phyloP scores from a whole-genome alignment of 1,140 invertebrate genomes.

The Euborellia annulipes region DNA sequence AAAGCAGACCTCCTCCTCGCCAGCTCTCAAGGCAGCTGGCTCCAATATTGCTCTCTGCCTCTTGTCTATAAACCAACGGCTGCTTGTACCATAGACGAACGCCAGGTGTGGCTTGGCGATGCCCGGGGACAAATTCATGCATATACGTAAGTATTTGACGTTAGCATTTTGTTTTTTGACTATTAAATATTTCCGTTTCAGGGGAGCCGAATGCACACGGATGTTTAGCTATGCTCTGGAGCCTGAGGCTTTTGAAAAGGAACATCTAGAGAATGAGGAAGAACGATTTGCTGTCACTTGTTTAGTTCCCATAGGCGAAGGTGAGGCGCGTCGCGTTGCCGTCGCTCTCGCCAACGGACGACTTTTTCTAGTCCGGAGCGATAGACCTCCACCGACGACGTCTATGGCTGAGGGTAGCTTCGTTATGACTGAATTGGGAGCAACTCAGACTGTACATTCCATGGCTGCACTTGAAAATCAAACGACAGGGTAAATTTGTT shows the following conservation, averaged over 20 bases:
- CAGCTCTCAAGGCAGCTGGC: slow-evolving; percentile 34
- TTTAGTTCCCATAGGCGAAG: slow-evolving; percentile 45
- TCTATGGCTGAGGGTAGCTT: slow-evolving; percentile 51
- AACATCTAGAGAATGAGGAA: slow-evolving; percentile 31
- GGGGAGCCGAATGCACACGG: slow-evolving; percentile 32
- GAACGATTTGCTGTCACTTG: slow-evolving; percentile 39
- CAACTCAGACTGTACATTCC: slow-evolving; percentile 18
- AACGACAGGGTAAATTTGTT: too few relatives aligned
- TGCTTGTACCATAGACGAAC: slow-evolving; percentile 41
- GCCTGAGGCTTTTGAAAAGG: slow-evolving; percentile 26
- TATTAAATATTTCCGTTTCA: slow-evolving; percentile 18
- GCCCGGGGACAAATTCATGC: slow-evolving; percentile 61
- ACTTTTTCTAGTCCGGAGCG: slow-evolving; percentile 50
- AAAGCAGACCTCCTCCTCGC: slow-evolving; percentile 47
- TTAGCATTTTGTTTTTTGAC: slow-evolving; percentile 3
- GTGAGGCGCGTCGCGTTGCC: slow-evolving; percentile 48
- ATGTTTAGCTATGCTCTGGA: slow-evolving; percentile 39
- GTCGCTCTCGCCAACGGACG: slow-evolving; percentile 56
- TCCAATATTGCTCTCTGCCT: slow-evolving; percentile 28
- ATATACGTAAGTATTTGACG: slow-evolving; percentile 40
- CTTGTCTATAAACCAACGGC: slow-evolving; percentile 22
- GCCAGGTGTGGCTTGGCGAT: slow-evolving; percentile 72
- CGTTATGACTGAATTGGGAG: slow-evolving; percentile 57
- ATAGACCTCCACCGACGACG: slow-evolving; percentile 38
- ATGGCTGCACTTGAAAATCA: slow-evolving; percentile 12